phyloP scores from a whole-genome alignment of 2,113 vertebrate species.

The Sphyrna mokarran region DNA sequence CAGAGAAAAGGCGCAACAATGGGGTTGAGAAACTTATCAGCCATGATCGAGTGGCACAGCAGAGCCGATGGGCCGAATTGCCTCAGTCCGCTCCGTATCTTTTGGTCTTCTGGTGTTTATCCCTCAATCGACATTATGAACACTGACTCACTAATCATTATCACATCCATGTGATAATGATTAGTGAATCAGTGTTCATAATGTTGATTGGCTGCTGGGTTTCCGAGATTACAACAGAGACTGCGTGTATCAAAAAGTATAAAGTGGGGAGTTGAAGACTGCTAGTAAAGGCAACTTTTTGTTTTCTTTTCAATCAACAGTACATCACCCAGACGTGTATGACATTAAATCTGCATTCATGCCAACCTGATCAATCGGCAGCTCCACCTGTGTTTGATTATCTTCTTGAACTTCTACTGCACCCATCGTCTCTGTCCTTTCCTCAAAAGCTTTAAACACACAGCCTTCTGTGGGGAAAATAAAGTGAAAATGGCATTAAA shows the following conservation, averaged over 20 bases:
- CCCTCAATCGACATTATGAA: background rate
- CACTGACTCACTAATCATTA: background rate
- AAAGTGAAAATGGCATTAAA: constrained; percentile 43
- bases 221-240: background rate
- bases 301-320: background rate
- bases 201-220: background rate
- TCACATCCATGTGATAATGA: no score
- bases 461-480: constrained; percentile 57
- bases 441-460: constrained; percentile 58
- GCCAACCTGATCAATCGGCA: constrained; percentile 68
- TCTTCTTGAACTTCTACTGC: constrained; percentile 63
- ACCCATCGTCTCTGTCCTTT: constrained; percentile 54
- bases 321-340: background rate
- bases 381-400: constrained; percentile 57
- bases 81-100: no score
- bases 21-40: no score
- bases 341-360: background rate
- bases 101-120: background rate
- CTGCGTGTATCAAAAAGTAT: background rate
- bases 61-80: no score
- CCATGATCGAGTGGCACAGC: no score
- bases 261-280: background rate
- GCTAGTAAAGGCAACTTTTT: background rate
- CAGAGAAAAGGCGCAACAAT: no score
- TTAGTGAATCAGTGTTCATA: no score